Percentiles rank a stretch among this genome's conserved stretches.
phyloP scores from a whole-genome alignment of 1,140 invertebrate species.

The Drosophila pallidifrons region DNA sequence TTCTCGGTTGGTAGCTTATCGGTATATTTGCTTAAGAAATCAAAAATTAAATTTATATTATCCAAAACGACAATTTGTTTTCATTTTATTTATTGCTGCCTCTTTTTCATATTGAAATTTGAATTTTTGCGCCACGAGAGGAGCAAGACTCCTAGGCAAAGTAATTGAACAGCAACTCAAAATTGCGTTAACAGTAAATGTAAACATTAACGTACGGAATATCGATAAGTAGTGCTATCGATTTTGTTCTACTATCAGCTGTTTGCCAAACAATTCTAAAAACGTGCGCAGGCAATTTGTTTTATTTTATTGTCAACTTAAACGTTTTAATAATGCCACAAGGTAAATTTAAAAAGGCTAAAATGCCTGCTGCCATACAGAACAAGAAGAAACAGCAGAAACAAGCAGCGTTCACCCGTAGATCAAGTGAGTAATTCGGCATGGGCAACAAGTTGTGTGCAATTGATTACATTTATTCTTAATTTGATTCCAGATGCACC shows the following conservation, averaged over 20 bases:
- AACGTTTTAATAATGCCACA: constrained; percentile 86
- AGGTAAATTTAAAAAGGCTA: constrained; percentile 87
- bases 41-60: constrained; percentile 44
- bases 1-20: constrained; percentile 37
- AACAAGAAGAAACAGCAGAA: constrained; percentile 86
- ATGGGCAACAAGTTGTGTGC: constrained; percentile 22
- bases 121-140: constrained; percentile 4
- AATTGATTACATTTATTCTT: neutral
- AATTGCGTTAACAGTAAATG: neutral
- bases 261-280: constrained; percentile 47
- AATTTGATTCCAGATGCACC: constrained; percentile 85
- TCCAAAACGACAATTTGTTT: constrained; percentile 1
- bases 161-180: neutral
- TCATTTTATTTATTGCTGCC: neutral
- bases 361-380: constrained; percentile 85
- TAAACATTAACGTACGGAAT: neutral
- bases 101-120: neutral
- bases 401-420: constrained; percentile 85
- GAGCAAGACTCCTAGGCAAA: neutral
- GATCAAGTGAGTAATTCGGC: constrained; percentile 82
- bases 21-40: constrained; percentile 36
- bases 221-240: neutral
- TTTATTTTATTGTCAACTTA: neutral
- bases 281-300: constrained; percentile 53
- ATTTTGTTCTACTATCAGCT: constrained; percentile 22